Evolutionary conservation across 1,140 invertebrate genomes (phyloP).

Genomic region (Drosophila rufa): DNA sequence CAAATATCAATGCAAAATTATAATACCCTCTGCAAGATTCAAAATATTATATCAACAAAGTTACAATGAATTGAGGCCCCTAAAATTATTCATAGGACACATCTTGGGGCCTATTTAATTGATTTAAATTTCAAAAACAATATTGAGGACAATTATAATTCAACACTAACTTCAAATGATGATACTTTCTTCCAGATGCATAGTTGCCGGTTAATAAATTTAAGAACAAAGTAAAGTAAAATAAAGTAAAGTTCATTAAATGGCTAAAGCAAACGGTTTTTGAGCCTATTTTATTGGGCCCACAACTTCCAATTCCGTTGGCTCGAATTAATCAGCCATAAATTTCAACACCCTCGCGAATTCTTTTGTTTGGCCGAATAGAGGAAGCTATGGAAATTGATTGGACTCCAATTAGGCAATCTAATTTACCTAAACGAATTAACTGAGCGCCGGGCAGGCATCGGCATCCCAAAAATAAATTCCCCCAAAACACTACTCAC

Average conservation of each 20-base stretch:
- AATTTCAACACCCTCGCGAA: constrained; percentile 46
- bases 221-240: neutral
- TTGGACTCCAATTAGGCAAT: constrained; percentile 79
- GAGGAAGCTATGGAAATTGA: constrained; percentile 68
- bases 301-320: constrained; percentile 15
- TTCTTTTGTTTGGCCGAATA: constrained; percentile 57
- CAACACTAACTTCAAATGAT: too few species aligned
- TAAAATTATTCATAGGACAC: too few species aligned
- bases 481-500: constrained; percentile 25
- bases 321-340: constrained; percentile 43
- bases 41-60: too few species aligned
- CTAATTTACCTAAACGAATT: constrained; percentile 78
- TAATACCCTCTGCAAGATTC: too few species aligned
- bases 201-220: neutral
- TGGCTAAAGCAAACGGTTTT: constrained; percentile 3
- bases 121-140: neutral
- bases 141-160: too few species aligned
- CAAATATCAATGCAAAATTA: too few species aligned
- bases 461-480: constrained; percentile 63
- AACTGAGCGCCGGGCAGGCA: constrained; percentile 34
- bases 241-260: constrained; percentile 1
- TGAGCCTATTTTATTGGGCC: constrained; percentile 5
- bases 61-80: too few species aligned
- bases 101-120: neutral
- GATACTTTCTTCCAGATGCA: neutral